Evolutionary conservation across 92 coral and sea anemone species (phyloP), one percentile per base, ranked within the genome.

Genomic region (Nematostella vectensis): DNA sequence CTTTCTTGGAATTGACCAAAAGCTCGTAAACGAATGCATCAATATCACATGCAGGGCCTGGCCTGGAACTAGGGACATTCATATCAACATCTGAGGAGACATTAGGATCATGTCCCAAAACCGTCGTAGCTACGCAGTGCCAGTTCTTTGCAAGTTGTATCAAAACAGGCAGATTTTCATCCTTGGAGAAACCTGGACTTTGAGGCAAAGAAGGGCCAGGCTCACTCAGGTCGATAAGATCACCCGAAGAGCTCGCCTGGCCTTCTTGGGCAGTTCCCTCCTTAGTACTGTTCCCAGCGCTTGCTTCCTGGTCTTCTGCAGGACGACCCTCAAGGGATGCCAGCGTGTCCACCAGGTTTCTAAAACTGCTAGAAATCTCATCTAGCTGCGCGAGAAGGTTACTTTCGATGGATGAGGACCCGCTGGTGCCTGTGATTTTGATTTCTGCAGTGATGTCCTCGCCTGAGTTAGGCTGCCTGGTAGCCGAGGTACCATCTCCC

Each of bases 311-410:
- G 22, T 54, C 47, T 16, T 22, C 52, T 12, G 57, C 20, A 21
- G 23, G 60, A 6, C 70, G 51, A 36, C 78, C 71, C 57, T 85
- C 95, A 1, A 85, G 48, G 13, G 83, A 81, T 0, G 83, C 75
- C 54, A 85, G 52, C 0, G 95, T 80, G 30, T 85, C 94, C 26
- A 85, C 88, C 15, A 85, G 68, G 58, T 83, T 80, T 25, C 74
- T 77, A 37, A 85, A 80, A 33, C 83, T 79, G 55, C 81, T 78
- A 1, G 94, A 83, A 50, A 83, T 83, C 57, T 85, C 95, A 37
- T 80, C 95, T 22, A 80, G 53, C 71, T 85, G 95, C 4, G 83
- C 95, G 11, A 80, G 64, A 1, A 80, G 63, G 29, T 85, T 85
- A 48, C 78, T 81, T 54, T 80, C 88, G 24, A 85, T 47, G 47